Evolutionary conservation across 2,888 invertebrate genomes (phyloP), one percentile per base, ranked within the genome.

Genomic region (Dermolepida albohirtum): DNA sequence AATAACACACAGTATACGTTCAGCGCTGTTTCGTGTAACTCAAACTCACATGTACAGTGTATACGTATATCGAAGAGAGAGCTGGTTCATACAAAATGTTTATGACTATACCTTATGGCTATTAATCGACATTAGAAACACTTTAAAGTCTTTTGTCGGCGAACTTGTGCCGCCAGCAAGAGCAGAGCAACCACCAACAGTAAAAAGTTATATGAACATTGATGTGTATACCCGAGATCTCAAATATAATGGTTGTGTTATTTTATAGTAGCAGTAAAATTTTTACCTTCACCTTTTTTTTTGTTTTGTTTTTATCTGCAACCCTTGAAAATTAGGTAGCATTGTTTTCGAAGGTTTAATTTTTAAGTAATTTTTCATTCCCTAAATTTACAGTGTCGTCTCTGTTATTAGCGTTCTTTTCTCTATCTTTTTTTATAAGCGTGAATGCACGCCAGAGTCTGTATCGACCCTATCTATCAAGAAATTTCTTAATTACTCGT

Each of bases 101-200:
- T 74, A 74, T 67, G 73, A 73, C 70, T 71, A 71, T 70, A 72
- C 72, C 72, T 72, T 71, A 72, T 74, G 74, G 74, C 76, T 76
- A 79, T 79, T 79, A 80, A 79, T 79, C 78, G 79, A 80, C 79
- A 78, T 80, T 80, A 80, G 80, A 79, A 79, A 79, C 78, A 79
- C 80, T 79, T 79, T 77, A 79, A 75, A 73, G 72, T 74, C 74
- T 76, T 78, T 78, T 78, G 79, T 79, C 79, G 79, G 79, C 74
- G 74, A 70, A 71, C 76, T 69, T 44, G 22, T 16, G 64, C 64
- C 64, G 64, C 64, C 64, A 52, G 59, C 43, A 40, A 44, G 59
- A 43, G 59, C 41, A 41, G 41, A 16, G 29, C 16, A 44, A 43
- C 59, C 59, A 44, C 44, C 27, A 44, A n/a, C 41, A 27, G 43